Evolutionary conservation across 2,888 invertebrate species (phyloP), one percentile per base, ranked within the genome.

Genomic region (Synergus laeviventris): DNA sequence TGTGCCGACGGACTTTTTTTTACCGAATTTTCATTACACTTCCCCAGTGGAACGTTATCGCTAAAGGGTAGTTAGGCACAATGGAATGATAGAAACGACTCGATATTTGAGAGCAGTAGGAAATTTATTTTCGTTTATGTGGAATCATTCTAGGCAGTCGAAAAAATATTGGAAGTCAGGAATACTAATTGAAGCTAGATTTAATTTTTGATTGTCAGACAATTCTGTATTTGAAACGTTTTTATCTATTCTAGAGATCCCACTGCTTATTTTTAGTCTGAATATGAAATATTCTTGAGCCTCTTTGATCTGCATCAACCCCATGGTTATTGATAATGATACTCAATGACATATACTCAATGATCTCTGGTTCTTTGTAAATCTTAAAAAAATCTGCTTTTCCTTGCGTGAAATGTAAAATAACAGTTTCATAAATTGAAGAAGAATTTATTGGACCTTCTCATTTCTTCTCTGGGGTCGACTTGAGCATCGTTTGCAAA

Each of bases 351-450:
- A n/a, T 7, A 45, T n/a, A 45, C 7, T 7, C 14, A 45, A 45
- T 45, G 16, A n/a, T 45, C 45, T 7, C 16, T n/a, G 5, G 7
- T 45, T 1, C 45, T 45, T 45, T 7, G 45, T 14, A 7, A 45
- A 45, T 45, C 42, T 75, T 64, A 76, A 81, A 84, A 86, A 84
- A 84, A 87, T 85, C 86, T 86, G 82, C 85, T 81, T 84, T 78
- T 76, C 77, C 74, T 78, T 64, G 66, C 79, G 76, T 78, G 74
- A 79, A 80, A 82, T 81, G 83, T 79, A 82, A 84, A 88, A 87
- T 88, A 85, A 84, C 86, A 87, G 85, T 87, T 87, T 88, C 86
- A 87, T 86, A 86, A 87, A 86, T 88, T 86, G 85, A 79, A 84
- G 81, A 82, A 81, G 82, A 78, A 45, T 45, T 45, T 0, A n/a